phyloP scores from a whole-genome alignment of 1,140 invertebrate genomes.

The Myzus persicae region DNA sequence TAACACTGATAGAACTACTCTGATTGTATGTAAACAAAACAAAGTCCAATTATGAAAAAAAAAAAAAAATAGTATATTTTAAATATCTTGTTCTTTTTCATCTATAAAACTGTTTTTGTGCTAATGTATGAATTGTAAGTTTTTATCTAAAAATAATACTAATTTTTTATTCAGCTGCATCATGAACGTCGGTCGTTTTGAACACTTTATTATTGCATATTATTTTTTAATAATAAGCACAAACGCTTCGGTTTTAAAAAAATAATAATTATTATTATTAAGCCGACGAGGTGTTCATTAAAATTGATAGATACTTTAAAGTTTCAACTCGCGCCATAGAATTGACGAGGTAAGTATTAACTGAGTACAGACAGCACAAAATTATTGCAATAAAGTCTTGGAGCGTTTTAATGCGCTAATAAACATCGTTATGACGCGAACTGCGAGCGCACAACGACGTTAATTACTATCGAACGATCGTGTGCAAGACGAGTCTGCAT shows the following conservation, averaged over 20 bases:
- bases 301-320: not conserved
- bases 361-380: not conserved
- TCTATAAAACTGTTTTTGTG: not conserved
- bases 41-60: not conserved
- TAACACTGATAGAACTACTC: not conserved
- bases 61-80: not conserved
- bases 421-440: not conserved
- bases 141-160: not conserved
- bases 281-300: not conserved
- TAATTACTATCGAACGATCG: not conserved
- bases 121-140: not conserved
- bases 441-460: not conserved
- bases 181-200: no score
- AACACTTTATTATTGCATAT: no score
- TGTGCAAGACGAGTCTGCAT: not conserved
- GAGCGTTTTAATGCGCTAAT: not conserved
- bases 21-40: not conserved
- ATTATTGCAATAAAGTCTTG: constrained; percentile 5
- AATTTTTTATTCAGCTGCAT: not conserved
- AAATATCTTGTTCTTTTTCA: no score
- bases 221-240: not conserved
- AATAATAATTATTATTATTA: not conserved
- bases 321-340: not conserved
- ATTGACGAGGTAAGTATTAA: not conserved
- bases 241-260: not conserved